These are phyloP conservation scores for Dicranocentrus wangi DNA, from an alignment of 2,888 invertebrate species.

Conservation along the genomic window DNA sequence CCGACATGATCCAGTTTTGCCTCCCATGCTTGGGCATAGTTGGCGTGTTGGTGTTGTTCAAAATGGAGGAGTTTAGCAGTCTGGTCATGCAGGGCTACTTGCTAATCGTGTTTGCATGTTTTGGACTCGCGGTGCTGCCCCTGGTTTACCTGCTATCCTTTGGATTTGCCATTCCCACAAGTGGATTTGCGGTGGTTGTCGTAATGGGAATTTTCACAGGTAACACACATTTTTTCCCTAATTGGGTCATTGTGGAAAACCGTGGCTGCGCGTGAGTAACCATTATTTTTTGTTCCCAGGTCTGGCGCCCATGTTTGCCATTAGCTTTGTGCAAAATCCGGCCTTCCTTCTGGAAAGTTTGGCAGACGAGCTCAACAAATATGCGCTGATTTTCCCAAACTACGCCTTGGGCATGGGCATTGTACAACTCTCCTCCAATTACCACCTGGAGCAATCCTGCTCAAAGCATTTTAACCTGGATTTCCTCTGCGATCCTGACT, in stretches of 20 bases:
- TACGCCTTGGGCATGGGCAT: constrained; percentile 77
- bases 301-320: constrained; percentile 43
- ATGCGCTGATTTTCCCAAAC: constrained; percentile 84
- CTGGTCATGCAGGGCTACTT: constrained; percentile 58
- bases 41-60: constrained; percentile 76
- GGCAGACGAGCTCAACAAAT: constrained; percentile 79
- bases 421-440: constrained; percentile 70
- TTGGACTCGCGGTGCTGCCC: constrained; percentile 84
- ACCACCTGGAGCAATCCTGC: constrained; percentile 68
- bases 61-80: constrained; percentile 66
- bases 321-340: constrained; percentile 74
- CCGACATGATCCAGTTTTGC: constrained; percentile 81
- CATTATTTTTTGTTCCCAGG: constrained; percentile 31
- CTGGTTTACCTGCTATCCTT: constrained; percentile 79
- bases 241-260: no score
- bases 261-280: no score
- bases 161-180: constrained; percentile 81
- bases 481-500: constrained; percentile 64
- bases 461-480: constrained; percentile 62
- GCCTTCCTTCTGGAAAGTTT: constrained; percentile 79
- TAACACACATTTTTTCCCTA: constrained; percentile 75
- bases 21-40: constrained; percentile 79
- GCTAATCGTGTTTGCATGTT: constrained; percentile 79
- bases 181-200: constrained; percentile 84
- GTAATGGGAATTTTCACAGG: constrained; percentile 84